Base-by-base conservation (phyloP, 37 sponge, comb jelly and placozoan genomes). In the Diacarnus erythraeanus region DNA sequence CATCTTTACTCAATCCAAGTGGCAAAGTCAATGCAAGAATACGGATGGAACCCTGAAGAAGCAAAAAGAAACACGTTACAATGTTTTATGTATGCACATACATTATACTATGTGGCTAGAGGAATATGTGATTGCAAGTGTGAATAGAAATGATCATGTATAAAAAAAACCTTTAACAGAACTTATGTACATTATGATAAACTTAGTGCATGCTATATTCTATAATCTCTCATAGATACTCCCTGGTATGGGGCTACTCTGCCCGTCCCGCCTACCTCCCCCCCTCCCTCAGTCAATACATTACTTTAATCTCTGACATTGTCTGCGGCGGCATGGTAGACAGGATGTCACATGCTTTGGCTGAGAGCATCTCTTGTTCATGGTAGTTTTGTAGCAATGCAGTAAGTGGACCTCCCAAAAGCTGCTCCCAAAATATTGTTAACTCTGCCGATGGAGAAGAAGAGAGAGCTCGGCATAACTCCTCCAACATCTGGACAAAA, bases 291-390 rank as follows among this genome's bases (percentile, higher is more conserved):
- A n/a, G n/a, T n/a, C n/a, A n/a, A n/a, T 34, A 23, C 57, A 2
- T 59, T 59, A 87, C 87, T 57, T 80, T 80, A 9, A 87, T 1
- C 5, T 20, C 17, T 17, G 33, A 38, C 70, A 87, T 64, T 6
- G 64, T 57, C 1, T 64, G 34, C 21, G 60, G 4, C 15, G 75
- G 65, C 22, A 89, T 74, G 43, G 89, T 89, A 25, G 89, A 40
- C 21, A 89, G 75, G 57, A 89, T 76, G 68, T 61, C 42, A 38
- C 79, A 79, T 38, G 80, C 80, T 31, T 83, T 74, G 22, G 84
- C 18, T 29, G 77, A 76, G 21, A 71, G 38, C 0, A 72, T 35
- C 9, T 34, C 30, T 25, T 42, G 43, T 17, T 57, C 29, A 22
- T 65, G 2, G 21, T 72, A 21, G 25, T 71, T 40, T 54, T 83